These are phyloP conservation scores for Ophonus ardosiacus DNA, from an alignment of 2,888 invertebrate genomes.

Conservation along the genomic window DNA sequence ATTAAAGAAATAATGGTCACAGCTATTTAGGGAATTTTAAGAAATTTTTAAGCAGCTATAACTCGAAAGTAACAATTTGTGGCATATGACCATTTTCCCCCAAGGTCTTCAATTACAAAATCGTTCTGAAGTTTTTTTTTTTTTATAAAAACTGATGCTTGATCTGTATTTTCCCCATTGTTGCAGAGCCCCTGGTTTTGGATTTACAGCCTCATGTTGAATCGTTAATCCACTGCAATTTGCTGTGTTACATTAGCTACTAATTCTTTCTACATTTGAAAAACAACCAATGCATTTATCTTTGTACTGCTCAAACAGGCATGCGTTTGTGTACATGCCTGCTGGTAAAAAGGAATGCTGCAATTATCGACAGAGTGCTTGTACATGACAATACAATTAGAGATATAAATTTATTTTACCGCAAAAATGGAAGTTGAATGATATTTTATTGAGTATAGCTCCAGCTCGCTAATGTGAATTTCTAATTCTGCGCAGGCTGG, in stretches of 20 bases:
- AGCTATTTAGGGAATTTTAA: too few relatives aligned
- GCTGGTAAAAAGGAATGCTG: constrained; percentile 31
- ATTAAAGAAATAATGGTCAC: too few relatives aligned
- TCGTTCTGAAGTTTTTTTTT: too few relatives aligned
- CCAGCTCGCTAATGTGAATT: not conserved
- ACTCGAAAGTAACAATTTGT: too few relatives aligned
- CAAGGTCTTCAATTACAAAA: too few relatives aligned
- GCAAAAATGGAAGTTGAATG: constrained; percentile 38
- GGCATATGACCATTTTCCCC: too few relatives aligned
- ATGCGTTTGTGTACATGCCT: constrained; percentile 13
- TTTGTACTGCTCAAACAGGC: constrained; percentile 44
- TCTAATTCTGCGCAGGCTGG: constrained; percentile 3
- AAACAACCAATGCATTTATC: constrained; percentile 59
- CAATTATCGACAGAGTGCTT: constrained; percentile 38
- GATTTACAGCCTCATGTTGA: constrained; percentile 45
- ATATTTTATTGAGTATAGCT: constrained; percentile 24
- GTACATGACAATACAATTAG: constrained; percentile 61
- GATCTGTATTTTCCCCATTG: constrained; percentile 7
- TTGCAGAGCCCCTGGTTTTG: constrained; percentile 49
- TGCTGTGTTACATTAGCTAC: constrained; percentile 62
- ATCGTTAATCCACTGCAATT: constrained; percentile 61
- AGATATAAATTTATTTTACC: constrained; percentile 33
- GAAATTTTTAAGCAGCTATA: too few relatives aligned
- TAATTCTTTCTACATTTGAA: constrained; percentile 61
- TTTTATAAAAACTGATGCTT: not conserved